A percentile compares a stretch with the other conserved stretches of the same genome.
These are phyloP conservation scores for Copidosoma aretas DNA, from an alignment of 2,888 invertebrate genomes.

Conservation along the genomic window DNA sequence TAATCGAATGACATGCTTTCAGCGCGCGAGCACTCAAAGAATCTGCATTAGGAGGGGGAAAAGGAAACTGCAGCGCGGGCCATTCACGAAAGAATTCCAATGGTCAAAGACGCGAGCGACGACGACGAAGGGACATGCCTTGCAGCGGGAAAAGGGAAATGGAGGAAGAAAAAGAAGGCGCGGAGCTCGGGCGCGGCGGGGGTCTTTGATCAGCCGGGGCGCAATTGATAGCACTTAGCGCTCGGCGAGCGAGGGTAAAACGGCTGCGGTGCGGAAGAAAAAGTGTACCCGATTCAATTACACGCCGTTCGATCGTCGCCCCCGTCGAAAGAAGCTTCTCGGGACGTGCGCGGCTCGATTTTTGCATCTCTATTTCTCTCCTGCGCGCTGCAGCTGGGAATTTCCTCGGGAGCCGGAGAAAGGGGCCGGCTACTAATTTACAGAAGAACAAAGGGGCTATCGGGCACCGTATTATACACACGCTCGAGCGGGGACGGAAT, in stretches of 20 bases:
- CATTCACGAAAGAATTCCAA: neutral
- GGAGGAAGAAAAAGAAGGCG: neutral
- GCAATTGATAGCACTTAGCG: neutral
- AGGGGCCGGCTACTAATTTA: constrained; percentile 24
- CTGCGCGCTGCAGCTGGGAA: constrained; percentile 4
- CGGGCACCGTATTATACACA: neutral
- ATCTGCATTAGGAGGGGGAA: no score
- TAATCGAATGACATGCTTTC: no score
- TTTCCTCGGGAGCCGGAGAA: neutral
- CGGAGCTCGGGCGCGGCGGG: neutral
- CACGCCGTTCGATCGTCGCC: neutral
- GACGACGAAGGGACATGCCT: no score
- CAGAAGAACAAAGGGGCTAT: constrained; percentile 23
- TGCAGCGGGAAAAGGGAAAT: no score
- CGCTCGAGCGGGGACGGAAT: constrained; percentile 1
- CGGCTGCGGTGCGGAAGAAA: neutral
- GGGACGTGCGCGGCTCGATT: constrained; percentile 17
- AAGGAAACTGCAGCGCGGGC: no score
- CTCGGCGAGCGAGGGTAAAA: neutral
- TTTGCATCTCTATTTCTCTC: constrained; percentile 13
- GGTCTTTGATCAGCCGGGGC: constrained; percentile 7
- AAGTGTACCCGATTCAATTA: constrained; percentile 16
- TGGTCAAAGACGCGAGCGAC: no score
- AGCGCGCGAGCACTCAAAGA: no score
- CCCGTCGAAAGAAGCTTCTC: neutral